phyloP scores from a whole-genome alignment of 2,888 invertebrate genomes.

The Dolichopus griseipennis region DNA sequence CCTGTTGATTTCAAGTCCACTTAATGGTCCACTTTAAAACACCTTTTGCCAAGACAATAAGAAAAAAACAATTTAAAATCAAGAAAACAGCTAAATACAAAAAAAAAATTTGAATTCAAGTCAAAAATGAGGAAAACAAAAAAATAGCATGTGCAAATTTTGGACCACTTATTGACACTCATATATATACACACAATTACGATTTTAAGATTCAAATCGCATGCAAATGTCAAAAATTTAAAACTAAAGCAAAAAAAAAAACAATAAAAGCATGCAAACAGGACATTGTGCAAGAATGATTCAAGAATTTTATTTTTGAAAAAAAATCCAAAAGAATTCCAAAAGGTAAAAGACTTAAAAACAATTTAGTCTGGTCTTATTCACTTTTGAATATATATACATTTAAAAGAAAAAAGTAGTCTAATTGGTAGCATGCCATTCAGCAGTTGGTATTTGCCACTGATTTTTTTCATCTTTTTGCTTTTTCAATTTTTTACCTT shows the following conservation, averaged over 20 bases:
- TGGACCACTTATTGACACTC: neutral
- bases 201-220: neutral
- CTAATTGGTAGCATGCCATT: neutral
- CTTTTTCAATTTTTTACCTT: neutral
- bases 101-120: too few species aligned
- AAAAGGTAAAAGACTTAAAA: too few species aligned
- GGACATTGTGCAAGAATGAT: neutral
- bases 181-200: neutral
- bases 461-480: neutral
- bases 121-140: neutral
- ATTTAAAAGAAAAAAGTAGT: too few species aligned
- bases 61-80: neutral
- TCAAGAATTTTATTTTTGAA: too few species aligned
- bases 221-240: neutral
- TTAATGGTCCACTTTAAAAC: neutral
- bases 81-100: too few species aligned
- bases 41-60: neutral
- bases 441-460: too few species aligned
- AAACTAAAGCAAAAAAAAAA: neutral
- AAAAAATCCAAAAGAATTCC: too few species aligned
- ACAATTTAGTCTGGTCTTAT: too few species aligned
- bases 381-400: too few species aligned
- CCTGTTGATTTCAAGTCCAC: neutral
- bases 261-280: neutral
- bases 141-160: neutral